These are phyloP conservation scores for Avahi laniger DNA, from an alignment of 2,797 vertebrate species.

Conservation along the genomic window DNA sequence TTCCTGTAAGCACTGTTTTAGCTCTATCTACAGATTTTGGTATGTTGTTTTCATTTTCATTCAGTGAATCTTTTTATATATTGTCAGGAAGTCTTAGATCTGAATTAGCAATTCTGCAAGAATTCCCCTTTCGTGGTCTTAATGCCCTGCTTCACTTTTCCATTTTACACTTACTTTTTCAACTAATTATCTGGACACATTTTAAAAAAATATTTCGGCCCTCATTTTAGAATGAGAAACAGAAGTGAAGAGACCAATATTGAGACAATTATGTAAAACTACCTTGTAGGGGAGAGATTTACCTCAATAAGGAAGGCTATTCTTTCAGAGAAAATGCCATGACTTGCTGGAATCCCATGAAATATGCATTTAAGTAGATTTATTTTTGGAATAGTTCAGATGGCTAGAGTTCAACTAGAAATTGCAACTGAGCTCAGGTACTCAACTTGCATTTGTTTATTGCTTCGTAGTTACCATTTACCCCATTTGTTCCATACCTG, in stretches of 20 bases:
- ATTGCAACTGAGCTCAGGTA: background rate
- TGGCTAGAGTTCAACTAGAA: background rate
- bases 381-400: constrained; percentile 33
- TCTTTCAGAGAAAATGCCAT: background rate
- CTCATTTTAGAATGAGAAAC: background rate
- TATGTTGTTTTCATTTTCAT: constrained; percentile 9
- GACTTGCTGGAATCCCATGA: background rate
- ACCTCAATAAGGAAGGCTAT: background rate
- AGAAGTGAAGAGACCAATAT: background rate
- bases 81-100: background rate
- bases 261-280: constrained; percentile 3
- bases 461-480: background rate
- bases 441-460: background rate
- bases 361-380: background rate
- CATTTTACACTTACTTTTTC: background rate
- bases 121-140: background rate
- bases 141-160: background rate
- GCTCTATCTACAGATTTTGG: background rate
- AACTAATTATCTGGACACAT: background rate
- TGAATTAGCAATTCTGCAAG: background rate
- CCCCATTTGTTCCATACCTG: background rate
- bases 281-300: background rate
- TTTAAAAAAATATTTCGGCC: background rate
- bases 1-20: background rate
- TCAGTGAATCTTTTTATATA: constrained; percentile 18